Percentiles rank a stretch among this genome's conserved stretches.
Evolutionary conservation across 2,797 vertebrate species (phyloP).

Genomic region (Anolis apletophallus): DNA sequence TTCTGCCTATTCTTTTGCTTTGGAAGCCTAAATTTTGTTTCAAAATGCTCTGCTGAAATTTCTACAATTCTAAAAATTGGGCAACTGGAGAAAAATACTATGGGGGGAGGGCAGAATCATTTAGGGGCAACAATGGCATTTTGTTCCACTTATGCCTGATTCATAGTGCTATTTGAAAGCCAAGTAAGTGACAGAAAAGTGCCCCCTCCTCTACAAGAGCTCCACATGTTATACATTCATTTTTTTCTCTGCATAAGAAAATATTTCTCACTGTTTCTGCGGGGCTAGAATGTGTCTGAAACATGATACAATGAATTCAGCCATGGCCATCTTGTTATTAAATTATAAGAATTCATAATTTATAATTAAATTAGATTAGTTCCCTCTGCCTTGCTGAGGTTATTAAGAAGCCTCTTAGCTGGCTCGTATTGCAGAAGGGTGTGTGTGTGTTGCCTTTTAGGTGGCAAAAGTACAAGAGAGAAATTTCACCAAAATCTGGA

Average conservation of each 20-base stretch:
- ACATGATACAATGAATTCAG: constrained; percentile 21
- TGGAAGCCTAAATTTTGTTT: too few species aligned
- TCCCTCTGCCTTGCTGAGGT: neutral
- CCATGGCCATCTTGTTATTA: neutral
- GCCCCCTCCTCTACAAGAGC: too few species aligned
- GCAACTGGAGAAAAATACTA: too few species aligned
- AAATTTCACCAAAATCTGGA: too few species aligned
- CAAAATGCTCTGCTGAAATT: too few species aligned
- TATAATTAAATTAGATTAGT: constrained; percentile 17
- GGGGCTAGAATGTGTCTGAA: neutral
- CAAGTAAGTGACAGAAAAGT: neutral
- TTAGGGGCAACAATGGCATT: too few species aligned
- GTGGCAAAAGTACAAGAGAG: constrained; percentile 21
- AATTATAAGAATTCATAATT: neutral
- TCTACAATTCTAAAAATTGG: too few species aligned
- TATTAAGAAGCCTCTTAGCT: neutral
- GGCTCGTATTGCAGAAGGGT: neutral
- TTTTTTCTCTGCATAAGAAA: neutral
- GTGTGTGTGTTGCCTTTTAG: too few species aligned
- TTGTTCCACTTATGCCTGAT: too few species aligned
- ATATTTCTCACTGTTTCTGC: neutral
- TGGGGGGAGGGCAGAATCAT: too few species aligned
- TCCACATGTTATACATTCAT: too few species aligned
- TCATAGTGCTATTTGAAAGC: neutral
- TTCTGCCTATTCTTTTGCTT: too few species aligned